Conservation (phyloP, 2,797 vertebrate genomes). For the Aphelocoma californica region DNA sequence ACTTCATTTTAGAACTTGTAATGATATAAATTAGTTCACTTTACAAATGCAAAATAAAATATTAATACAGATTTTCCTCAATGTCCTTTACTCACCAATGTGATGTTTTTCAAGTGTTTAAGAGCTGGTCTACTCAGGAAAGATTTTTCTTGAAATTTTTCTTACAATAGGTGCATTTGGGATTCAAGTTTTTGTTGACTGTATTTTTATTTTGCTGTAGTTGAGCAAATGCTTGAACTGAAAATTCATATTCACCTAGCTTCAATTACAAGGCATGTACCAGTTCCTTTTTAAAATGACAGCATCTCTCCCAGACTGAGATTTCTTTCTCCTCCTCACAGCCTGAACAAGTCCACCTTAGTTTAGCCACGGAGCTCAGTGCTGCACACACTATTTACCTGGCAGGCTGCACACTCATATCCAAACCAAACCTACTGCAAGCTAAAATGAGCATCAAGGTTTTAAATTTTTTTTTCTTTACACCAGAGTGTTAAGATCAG, state of each 20-base stretch:
- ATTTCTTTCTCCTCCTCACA: neutral
- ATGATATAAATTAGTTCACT: neutral
- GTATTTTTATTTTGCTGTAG: neutral
- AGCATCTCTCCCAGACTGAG: neutral
- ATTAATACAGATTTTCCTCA: neutral
- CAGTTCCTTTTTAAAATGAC: neutral
- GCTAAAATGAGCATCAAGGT: fast-evolving
- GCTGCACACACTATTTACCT: neutral
- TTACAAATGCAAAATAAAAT: neutral
- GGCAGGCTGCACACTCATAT: neutral
- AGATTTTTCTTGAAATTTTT: constrained; percentile 37
- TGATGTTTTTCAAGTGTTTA: neutral
- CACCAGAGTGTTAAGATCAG: neutral
- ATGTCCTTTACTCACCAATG: neutral
- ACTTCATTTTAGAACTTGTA: neutral
- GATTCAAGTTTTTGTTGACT: neutral
- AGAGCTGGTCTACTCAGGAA: constrained; percentile 55
- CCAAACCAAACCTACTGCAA: neutral
- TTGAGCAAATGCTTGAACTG: neutral
- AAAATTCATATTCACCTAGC: neutral
- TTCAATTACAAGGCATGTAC: neutral
- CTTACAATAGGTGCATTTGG: neutral
- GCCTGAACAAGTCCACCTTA: neutral
- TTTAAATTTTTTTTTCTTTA: neutral
- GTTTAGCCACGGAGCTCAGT: neutral